phyloP scores from a whole-genome alignment of 1,140 invertebrate species.

The Drosophila sulfurigaster region DNA sequence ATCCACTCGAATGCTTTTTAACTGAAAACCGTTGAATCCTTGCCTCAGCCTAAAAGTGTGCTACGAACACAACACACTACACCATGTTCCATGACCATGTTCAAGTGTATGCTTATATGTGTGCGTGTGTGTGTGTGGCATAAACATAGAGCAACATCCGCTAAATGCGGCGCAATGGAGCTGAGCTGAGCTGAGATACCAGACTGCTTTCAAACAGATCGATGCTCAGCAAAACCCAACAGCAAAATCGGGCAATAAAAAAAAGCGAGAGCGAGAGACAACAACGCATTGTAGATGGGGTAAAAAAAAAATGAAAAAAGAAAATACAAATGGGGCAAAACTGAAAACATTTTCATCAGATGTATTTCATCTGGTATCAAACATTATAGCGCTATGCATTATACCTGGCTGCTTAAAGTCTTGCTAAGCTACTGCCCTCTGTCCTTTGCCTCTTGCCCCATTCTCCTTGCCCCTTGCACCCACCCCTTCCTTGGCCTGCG shows the following conservation, averaged over 20 bases:
- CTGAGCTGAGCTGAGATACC: slow-evolving; percentile 1
- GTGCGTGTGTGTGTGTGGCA: slow-evolving; percentile 16
- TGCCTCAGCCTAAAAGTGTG: slow-evolving; percentile 54
- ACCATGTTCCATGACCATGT: neutral
- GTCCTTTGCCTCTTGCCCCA: neutral
- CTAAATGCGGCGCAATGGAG: slow-evolving; percentile 19
- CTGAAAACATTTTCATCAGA: slow-evolving; percentile 57
- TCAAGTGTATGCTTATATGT: slow-evolving; percentile 13
- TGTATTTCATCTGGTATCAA: slow-evolving; percentile 42
- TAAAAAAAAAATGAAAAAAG: neutral
- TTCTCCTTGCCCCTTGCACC: neutral
- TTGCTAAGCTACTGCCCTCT: neutral
- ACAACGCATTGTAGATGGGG: neutral
- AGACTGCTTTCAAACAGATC: slow-evolving; percentile 21
- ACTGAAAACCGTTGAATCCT: slow-evolving; percentile 81
- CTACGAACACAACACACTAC: slow-evolving; percentile 4
- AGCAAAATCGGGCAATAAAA: slow-evolving; percentile 25
- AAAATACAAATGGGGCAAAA: slow-evolving; percentile 52
- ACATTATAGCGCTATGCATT: neutral
- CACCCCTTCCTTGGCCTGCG: neutral
- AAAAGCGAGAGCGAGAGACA: neutral
- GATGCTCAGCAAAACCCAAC: slow-evolving; percentile 29
- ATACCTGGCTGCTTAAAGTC: slow-evolving; percentile 20
- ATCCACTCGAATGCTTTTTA: slow-evolving; percentile 81
- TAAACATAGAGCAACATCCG: slow-evolving; percentile 28